phyloP scores from a whole-genome alignment of 2,113 vertebrate genomes.

The Saimiri boliviensis region DNA sequence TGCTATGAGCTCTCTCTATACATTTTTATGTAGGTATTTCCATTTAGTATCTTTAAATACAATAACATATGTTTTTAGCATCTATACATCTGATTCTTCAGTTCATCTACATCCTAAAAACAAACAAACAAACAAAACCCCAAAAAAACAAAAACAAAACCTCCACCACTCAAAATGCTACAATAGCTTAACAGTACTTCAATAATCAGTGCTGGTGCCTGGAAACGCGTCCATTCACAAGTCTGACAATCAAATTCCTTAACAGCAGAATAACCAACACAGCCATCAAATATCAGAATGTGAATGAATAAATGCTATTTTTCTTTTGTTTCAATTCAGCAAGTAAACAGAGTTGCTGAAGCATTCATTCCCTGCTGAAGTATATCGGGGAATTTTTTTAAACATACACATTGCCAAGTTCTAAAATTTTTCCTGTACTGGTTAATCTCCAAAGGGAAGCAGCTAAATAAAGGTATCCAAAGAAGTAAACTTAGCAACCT shows the following conservation, averaged over 20 bases:
- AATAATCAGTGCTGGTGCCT: neutral
- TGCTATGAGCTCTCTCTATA: neutral
- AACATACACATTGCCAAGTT: neutral
- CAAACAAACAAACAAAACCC: neutral
- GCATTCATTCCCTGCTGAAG: neutral
- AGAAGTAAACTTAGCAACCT: neutral
- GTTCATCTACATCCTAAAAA: neutral
- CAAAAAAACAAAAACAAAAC: neutral
- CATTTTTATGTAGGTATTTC: neutral
- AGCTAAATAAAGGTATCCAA: neutral
- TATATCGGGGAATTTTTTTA: neutral
- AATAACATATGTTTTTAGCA: neutral
- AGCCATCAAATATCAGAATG: neutral
- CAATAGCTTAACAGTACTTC: neutral
- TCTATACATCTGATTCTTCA: neutral
- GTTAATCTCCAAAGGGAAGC: neutral
- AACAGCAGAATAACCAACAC: neutral
- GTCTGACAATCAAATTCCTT: neutral
- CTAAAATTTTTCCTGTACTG: conserved; percentile 10
- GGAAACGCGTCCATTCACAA: neutral
- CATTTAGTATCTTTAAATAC: conserved; percentile 13
- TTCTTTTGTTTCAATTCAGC: neutral
- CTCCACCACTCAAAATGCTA: neutral
- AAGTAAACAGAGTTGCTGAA: neutral
- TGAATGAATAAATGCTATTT: neutral